Evolutionary conservation across 2,113 vertebrate species (phyloP).

Genomic region (Anarrhichthys ocellatus): DNA sequence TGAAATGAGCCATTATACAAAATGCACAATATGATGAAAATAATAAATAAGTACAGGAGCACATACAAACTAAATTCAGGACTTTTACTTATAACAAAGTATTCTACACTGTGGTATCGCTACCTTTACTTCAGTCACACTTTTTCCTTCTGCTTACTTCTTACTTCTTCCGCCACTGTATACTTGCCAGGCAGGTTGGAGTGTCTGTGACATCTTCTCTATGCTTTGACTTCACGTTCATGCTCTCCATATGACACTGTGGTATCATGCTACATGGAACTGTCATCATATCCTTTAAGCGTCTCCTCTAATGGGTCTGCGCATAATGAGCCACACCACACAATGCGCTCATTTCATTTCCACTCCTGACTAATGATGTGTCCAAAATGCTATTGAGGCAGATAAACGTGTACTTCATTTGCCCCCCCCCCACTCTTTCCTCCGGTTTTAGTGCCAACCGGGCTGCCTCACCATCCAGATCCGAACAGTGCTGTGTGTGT

Average conservation of each 20-base stretch:
- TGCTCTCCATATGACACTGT: conserved; percentile 8
- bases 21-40: neutral
- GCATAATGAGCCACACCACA: conserved; percentile 41
- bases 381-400: conserved; percentile 50
- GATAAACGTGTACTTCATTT: conserved; percentile 60
- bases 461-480: conserved; percentile 98
- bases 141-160: neutral
- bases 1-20: neutral
- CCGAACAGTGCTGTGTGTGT: conserved; percentile 91
- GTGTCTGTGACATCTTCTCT: neutral
- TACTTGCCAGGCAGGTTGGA: neutral
- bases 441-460: conserved; percentile 90
- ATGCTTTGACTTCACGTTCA: neutral
- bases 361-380: conserved; percentile 57
- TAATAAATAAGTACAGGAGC: neutral
- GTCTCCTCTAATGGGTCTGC: conserved; percentile 33
- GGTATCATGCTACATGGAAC: conserved; percentile 42
- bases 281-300: conserved; percentile 50
- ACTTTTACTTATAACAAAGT: neutral
- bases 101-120: neutral
- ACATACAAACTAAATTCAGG: neutral
- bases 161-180: neutral
- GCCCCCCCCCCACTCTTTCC: conserved; percentile 2
- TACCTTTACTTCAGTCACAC: neutral
- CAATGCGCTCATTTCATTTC: conserved; percentile 40